Evolutionary conservation across 2,888 invertebrate species (phyloP).

Genomic region (Geotrupes spiniger): DNA sequence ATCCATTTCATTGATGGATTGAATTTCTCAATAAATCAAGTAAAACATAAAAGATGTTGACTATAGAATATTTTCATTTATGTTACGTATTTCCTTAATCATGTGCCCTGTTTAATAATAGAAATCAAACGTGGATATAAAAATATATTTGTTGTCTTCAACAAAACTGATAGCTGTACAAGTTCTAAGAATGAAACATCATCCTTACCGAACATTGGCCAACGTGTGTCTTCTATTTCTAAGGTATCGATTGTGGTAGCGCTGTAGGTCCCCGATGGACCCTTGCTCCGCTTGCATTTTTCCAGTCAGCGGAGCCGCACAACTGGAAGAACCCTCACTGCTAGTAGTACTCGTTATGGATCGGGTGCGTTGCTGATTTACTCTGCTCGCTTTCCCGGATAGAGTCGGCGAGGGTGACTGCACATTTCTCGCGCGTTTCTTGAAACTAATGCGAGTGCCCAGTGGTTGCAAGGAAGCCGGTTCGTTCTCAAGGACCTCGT

Average conservation of each 20-base stretch:
- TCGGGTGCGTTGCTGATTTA: slow-evolving; percentile 52
- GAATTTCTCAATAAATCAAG: too few relatives aligned
- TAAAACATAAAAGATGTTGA: too few relatives aligned
- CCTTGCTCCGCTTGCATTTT: slow-evolving; percentile 93
- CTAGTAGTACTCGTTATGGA: slow-evolving; percentile 39
- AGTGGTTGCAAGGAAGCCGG: slow-evolving; percentile 50
- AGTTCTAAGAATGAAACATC: too few relatives aligned
- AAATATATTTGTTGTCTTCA: too few relatives aligned
- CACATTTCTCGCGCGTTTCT: slow-evolving; percentile 44
- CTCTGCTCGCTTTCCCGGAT: slow-evolving; percentile 56
- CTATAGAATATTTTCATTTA: too few relatives aligned
- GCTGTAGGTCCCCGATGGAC: slow-evolving; percentile 85
- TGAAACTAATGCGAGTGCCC: slow-evolving; percentile 44
- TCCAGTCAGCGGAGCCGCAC: slow-evolving; percentile 44
- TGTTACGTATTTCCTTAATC: too few relatives aligned
- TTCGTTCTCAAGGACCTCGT: slow-evolving; percentile 55
- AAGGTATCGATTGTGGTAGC: slow-evolving; percentile 82
- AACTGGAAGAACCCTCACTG: slow-evolving; percentile 46
- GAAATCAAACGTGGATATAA: too few relatives aligned
- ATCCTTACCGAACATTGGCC: slow-evolving; percentile 88
- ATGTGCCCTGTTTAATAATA: too few relatives aligned
- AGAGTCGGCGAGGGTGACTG: slow-evolving; percentile 63
- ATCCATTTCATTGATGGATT: too few relatives aligned
- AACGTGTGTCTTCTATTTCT: slow-evolving; percentile 85
- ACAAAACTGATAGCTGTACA: too few relatives aligned